Evolutionary conservation across 2,797 vertebrate species (phyloP).

Genomic region (Cryptoprocta ferox): DNA sequence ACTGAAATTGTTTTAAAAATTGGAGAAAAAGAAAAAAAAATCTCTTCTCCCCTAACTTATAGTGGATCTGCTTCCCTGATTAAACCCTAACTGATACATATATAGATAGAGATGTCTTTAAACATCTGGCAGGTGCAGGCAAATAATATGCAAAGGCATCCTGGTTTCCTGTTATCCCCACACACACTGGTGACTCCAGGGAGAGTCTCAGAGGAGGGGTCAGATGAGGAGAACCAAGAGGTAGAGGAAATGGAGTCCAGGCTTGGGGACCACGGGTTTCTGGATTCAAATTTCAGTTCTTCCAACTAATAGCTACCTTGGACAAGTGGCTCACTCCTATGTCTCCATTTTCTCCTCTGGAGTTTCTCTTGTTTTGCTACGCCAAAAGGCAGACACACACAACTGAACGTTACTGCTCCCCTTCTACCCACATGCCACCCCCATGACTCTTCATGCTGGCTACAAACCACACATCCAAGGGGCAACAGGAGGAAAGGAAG

Average conservation of each 20-base stretch:
- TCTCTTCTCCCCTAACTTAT: not conserved
- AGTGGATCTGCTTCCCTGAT: not conserved
- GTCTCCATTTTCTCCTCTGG: not conserved
- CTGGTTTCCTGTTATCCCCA: not conserved
- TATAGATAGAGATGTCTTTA: not conserved
- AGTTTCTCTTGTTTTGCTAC: not conserved
- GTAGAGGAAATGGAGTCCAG: not conserved
- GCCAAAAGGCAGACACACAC: not conserved
- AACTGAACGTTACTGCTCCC: not conserved
- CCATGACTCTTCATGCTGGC: not conserved
- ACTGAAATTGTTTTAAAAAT: not conserved
- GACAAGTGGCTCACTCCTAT: not conserved
- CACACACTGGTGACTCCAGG: not conserved
- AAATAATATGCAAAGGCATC: not conserved
- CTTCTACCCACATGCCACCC: not conserved
- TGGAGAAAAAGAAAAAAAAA: not conserved
- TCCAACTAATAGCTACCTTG: not conserved
- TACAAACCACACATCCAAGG: not conserved
- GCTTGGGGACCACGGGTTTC: not conserved
- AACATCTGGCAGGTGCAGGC: not conserved
- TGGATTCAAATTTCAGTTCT: constrained; percentile 8
- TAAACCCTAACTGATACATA: not conserved
- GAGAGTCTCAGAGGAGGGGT: not conserved
- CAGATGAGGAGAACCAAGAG: accelerated
- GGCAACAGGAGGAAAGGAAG: not conserved